phyloP scores from a whole-genome alignment of 2,113 vertebrate genomes.

The Ibidorhyncha struthersii region DNA sequence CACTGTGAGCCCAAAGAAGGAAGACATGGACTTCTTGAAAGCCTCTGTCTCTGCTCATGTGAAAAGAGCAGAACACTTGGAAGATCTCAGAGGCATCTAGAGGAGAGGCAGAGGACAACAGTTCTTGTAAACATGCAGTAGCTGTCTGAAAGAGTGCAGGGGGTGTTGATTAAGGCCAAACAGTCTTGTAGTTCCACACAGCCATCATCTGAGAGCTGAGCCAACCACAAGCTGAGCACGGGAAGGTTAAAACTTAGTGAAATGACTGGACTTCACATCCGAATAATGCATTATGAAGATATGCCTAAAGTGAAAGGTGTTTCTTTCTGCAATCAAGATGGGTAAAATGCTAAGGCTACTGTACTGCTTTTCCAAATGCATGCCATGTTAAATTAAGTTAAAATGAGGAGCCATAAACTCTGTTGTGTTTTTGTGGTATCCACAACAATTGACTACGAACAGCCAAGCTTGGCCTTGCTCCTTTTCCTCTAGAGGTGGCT shows the following conservation, averaged over 20 bases:
- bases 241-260: neutral
- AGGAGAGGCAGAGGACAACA: neutral
- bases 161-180: neutral
- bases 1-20: neutral
- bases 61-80: neutral
- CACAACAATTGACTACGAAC: neutral
- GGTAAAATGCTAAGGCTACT: neutral
- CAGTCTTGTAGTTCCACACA: neutral
- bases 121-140: neutral
- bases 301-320: neutral
- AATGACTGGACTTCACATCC: neutral
- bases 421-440: neutral
- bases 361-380: neutral
- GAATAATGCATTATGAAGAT: neutral
- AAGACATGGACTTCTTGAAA: neutral
- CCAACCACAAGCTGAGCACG: neutral
- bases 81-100: neutral
- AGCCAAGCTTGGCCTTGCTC: neutral
- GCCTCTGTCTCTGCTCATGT: neutral
- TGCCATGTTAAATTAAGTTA: neutral
- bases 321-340: neutral
- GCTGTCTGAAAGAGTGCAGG: neutral
- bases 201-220: neutral
- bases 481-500: neutral
- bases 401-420: neutral